Conservation (phyloP, 2,888 invertebrate genomes). For the Macropis europaea region DNA sequence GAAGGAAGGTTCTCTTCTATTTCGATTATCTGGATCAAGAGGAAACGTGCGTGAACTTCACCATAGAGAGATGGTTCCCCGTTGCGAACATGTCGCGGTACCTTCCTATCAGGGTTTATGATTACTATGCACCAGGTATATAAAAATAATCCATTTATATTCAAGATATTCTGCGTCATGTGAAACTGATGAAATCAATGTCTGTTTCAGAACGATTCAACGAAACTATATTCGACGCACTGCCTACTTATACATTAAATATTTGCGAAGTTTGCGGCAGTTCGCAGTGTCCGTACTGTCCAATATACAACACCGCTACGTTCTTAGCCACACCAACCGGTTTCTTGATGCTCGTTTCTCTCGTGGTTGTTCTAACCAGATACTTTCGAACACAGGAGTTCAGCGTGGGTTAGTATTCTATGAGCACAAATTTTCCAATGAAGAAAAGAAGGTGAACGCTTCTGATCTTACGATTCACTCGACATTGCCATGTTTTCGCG, state of each 20-base stretch:
- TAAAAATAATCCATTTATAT: neutral
- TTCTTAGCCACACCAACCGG: conserved; percentile 70
- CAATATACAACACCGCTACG: conserved; percentile 88
- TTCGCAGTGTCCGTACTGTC: conserved; percentile 95
- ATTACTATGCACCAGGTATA: conserved; percentile 97
- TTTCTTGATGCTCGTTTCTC: conserved; percentile 62
- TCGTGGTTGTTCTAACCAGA: conserved; percentile 60
- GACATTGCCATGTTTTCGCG: conserved; percentile 11
- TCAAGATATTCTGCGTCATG: too few species aligned
- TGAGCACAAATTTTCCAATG: neutral
- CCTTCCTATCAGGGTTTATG: conserved; percentile 93
- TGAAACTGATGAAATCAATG: too few species aligned
- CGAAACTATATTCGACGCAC: conserved; percentile 93
- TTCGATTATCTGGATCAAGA: conserved; percentile 93
- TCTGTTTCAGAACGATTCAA: conserved; percentile 90
- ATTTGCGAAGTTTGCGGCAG: conserved; percentile 97
- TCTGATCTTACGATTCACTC: neutral
- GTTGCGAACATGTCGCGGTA: conserved; percentile 98
- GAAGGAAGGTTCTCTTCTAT: conserved; percentile 93
- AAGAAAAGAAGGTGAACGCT: neutral
- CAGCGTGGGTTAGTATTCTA: conserved; percentile 60
- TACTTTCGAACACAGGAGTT: conserved; percentile 71
- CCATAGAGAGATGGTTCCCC: conserved; percentile 96
- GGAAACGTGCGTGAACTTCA: conserved; percentile 94
- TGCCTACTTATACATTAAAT: conserved; percentile 92